Conservation (phyloP, 2,797 vertebrate species). For the Mastacembelus armatus region DNA sequence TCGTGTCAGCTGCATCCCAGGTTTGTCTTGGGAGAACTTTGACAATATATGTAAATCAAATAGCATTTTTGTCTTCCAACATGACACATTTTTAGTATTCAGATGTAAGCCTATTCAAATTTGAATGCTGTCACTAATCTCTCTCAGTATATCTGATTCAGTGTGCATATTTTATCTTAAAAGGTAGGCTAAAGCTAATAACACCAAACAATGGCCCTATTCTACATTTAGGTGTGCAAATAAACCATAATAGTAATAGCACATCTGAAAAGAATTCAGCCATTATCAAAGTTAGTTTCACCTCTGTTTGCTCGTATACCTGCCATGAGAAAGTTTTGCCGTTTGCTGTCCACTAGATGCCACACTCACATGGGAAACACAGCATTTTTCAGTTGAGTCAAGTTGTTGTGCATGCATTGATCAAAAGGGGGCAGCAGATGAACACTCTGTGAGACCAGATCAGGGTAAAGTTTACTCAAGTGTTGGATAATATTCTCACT, state of each 20-base stretch:
- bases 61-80: background rate
- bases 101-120: too few relatives aligned
- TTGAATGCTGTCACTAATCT: too few relatives aligned
- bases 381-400: background rate
- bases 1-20: too few relatives aligned
- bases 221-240: background rate
- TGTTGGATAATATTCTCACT: background rate
- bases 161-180: too few relatives aligned
- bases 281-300: too few relatives aligned
- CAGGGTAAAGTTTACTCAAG: background rate
- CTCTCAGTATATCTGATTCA: too few relatives aligned
- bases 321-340: background rate
- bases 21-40: too few relatives aligned
- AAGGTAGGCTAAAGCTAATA: too few relatives aligned
- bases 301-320: too few relatives aligned
- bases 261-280: background rate
- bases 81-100: too few relatives aligned
- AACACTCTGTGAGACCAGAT: constrained; percentile 15
- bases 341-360: constrained; percentile 86
- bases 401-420: constrained; percentile 11
- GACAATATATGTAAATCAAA: too few relatives aligned
- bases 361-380: constrained; percentile 82
- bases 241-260: background rate
- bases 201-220: too few relatives aligned
- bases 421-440: constrained; percentile 64